Conservation (phyloP, 2,888 invertebrate species). For the Unio delphinus region DNA sequence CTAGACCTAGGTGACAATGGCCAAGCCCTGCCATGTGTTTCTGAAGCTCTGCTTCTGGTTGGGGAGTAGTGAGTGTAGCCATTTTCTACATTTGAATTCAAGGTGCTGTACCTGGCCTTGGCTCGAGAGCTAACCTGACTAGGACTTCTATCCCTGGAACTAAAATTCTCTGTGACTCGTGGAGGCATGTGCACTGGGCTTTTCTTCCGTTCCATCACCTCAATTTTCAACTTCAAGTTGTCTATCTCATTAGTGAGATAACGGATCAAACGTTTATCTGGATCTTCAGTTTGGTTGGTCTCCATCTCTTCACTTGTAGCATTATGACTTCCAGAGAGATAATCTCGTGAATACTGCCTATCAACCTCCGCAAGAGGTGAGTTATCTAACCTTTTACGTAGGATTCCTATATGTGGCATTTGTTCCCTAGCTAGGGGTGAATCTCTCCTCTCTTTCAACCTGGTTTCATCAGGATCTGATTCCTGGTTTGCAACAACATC, state of each 20-base stretch:
- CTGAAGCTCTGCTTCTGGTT: conserved; percentile 14
- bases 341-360: conserved; percentile 6
- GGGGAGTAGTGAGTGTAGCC: conserved; percentile 25
- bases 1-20: conserved; percentile 32
- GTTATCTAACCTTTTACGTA: conserved; percentile 21
- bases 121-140: conserved; percentile 33
- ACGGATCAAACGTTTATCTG: conserved; percentile 39
- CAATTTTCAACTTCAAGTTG: conserved; percentile 54
- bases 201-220: conserved; percentile 45
- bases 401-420: conserved; percentile 23
- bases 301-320: conserved; percentile 15
- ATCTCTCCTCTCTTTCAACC: conserved; percentile 18
- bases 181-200: conserved; percentile 31
- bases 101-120: conserved; percentile 25
- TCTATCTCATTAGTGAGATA: conserved; percentile 54
- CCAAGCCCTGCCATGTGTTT: conserved; percentile 16
- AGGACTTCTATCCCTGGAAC: conserved; percentile 32
- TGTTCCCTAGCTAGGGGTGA: conserved; percentile 7
- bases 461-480: conserved; percentile 24
- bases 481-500: conserved; percentile 37
- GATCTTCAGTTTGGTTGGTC: conserved; percentile 17
- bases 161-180: conserved; percentile 23
- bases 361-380: conserved; percentile 26
- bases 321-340: conserved; percentile 10
- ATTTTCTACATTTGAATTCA: conserved; percentile 15